Conservation (phyloP, 2,113 vertebrate genomes). For the Gavialis gangeticus region DNA sequence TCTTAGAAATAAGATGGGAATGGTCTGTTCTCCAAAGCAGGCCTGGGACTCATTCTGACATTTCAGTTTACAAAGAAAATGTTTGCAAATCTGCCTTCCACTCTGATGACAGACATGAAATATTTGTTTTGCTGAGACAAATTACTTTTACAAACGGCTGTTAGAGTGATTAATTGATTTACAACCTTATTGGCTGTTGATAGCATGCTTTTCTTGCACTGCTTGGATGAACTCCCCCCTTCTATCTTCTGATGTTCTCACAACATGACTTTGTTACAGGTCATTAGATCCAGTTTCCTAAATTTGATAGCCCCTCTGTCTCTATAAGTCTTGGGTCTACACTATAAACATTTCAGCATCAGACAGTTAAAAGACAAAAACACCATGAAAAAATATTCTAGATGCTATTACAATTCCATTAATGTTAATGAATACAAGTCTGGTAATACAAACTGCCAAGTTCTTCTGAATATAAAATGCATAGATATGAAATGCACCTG, state of each 20-base stretch:
- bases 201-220: not conserved
- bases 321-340: not conserved
- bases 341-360: not conserved
- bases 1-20: not conserved
- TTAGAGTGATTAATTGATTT: not conserved
- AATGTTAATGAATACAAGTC: not conserved
- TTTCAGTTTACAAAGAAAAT: not conserved
- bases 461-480: not conserved
- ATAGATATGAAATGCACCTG: slow-evolving; percentile 44
- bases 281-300: not conserved
- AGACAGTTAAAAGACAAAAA: not conserved
- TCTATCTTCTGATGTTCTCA: not conserved
- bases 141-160: not conserved
- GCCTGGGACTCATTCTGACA: not conserved
- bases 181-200: not conserved
- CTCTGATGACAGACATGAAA: not conserved
- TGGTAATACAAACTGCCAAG: not conserved
- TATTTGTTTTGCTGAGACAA: not conserved
- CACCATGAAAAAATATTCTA: not conserved
- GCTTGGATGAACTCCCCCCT: not conserved
- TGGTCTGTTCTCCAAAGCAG: not conserved
- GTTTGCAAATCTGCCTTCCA: not conserved
- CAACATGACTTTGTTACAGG: not conserved
- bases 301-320: not conserved
- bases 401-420: not conserved